Evolutionary conservation across 2,888 invertebrate species (phyloP), one percentile per base, ranked within the genome.

Genomic region (Entomobrya proxima): DNA sequence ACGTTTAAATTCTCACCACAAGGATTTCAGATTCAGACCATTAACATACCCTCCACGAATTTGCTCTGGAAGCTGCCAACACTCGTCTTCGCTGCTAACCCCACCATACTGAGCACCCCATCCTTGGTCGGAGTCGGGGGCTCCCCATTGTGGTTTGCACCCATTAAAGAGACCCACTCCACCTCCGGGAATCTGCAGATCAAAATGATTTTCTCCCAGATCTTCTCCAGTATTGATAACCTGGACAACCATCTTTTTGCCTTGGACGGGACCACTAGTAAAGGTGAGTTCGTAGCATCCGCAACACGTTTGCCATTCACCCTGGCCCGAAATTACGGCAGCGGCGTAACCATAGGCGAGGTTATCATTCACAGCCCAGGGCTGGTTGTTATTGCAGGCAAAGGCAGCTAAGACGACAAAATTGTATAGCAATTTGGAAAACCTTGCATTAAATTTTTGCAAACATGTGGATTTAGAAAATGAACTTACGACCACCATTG

Each of bases 121-220:
- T 2, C 86, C 79, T 13, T 77, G 30, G 27, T 35, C 61, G 9
- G 86, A n/a, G n/a, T n/a, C n/a, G n/a, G n/a, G 86, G 18, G 83
- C 86, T 35, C 75, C 80, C 86, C 86, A 88, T 37, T 88, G 88
- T 5, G 86, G 74, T 40, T 67, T 30, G 47, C 88, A 88, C 11
- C 88, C 88, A 37, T 88, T 87, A 47, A 88, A 88, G 5, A 88
- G 50, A 11, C 86, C 87, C 3, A 87, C 86, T 4, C 88, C 88
- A 13, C 88, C 86, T 24, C 88, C 88, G 1, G 88, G 88, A 13
- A 88, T 86, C 80, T 86, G 88, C 6, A 88, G 13, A 47, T 88
- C 88, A 44, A 88, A 88, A 77, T 88, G 88, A 32, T 88, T 88
- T 44, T 86, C 82, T 44, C 84, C 84, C 13, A 88, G 67, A 80